Conservation (phyloP, 1,140 invertebrate species). For the Sarcophaga peregrina region DNA sequence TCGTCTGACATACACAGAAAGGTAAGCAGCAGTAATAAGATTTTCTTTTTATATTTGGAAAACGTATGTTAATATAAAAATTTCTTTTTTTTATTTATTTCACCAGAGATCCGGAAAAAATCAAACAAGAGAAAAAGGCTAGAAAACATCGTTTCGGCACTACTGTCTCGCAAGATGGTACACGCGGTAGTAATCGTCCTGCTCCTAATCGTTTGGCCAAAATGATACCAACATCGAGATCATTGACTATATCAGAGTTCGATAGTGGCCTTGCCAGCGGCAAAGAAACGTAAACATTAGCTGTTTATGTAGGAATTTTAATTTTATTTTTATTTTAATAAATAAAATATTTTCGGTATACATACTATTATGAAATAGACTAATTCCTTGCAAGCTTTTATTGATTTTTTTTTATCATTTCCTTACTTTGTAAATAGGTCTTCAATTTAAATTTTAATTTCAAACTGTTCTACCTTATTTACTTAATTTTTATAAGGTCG, state of each 20-base stretch:
- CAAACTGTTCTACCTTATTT: too few species aligned
- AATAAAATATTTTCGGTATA: neutral
- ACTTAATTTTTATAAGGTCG: too few species aligned
- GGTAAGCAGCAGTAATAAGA: constrained; percentile 48
- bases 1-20: constrained; percentile 63
- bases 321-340: neutral
- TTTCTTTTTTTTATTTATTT: constrained; percentile 4
- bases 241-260: constrained; percentile 62
- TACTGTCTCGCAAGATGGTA: constrained; percentile 55
- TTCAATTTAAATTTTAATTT: too few species aligned
- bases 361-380: neutral
- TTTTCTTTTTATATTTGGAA: neutral
- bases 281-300: constrained; percentile 44
- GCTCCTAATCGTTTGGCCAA: constrained; percentile 45
- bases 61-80: neutral
- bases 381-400: neutral
- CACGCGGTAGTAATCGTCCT: constrained; percentile 49
- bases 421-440: too few species aligned
- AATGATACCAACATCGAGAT: constrained; percentile 51
- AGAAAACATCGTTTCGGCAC: constrained; percentile 58
- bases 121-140: constrained; percentile 54
- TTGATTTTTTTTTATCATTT: neutral
- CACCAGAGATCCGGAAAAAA: constrained; percentile 62
- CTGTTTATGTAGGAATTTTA: neutral
- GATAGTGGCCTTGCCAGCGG: constrained; percentile 59